Base-by-base conservation (phyloP, 2,113 vertebrate species). In the Pitta sordida region DNA sequence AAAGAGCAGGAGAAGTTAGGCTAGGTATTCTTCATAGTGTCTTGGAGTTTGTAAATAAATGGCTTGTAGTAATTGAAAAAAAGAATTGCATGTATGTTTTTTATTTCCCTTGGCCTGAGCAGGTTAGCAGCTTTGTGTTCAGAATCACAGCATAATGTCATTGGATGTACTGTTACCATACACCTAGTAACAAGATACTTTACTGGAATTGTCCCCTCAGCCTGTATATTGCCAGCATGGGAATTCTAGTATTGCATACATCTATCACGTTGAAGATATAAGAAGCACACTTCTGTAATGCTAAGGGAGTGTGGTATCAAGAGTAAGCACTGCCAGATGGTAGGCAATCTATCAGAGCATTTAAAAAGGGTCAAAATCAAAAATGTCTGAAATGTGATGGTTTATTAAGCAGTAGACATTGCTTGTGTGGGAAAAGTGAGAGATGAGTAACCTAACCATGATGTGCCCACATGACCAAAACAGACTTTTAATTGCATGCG, bases 281-380 rank as follows among this genome's bases (percentile, higher is more conserved):
- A 90, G 88, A 90, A 94, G 43, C 83, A 93, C 32, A 13, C 34
- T 93, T 94, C 59, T 70, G 39, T 88, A 80, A 80, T 79, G 79
- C 67, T 74, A 69, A 93, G 52, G 55, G 68, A 93, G 68, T 78
- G 69, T 80, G 73, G 36, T 92, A 81, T 67, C 73, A 91, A 92
- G 64, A 91, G 68, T 93, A 91, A 92, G 93, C 55, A 63, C 29
- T 88, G 81, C 83, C 95, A 96, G 91, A 94, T 94, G 93, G 93
- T 62, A 93, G 43, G 76, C 55, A 83, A 84, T 94, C 73, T 94
- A 92, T 70, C 67, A 71, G 82, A 89, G 53, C 19, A 17, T 93
- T 93, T 65, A 23, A 88, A 85, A 91, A 93, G 88, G 88, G 88
- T 95, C 82, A 94, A 44, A 96, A 95, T 86, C 0, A 1, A 91